A percentile compares a stretch with the other conserved stretches of the same genome.
phyloP scores from a whole-genome alignment of 2,888 invertebrate genomes.

The Eupsilia transversa region DNA sequence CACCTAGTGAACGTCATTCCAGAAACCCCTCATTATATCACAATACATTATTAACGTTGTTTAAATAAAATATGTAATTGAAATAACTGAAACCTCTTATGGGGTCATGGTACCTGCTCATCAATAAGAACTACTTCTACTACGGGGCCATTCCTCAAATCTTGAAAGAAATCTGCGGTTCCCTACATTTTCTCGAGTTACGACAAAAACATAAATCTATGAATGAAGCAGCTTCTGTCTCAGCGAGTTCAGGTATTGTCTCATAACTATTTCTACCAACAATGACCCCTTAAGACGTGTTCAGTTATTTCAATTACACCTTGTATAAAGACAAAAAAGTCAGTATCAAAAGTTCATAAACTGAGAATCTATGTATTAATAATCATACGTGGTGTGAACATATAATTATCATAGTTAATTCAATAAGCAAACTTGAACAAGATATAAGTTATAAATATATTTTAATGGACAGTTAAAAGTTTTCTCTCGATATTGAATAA shows the following conservation, averaged over 20 bases:
- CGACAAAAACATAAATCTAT: neutral
- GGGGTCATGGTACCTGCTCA: neutral
- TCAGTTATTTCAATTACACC: neutral
- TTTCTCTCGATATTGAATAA: constrained; percentile 41
- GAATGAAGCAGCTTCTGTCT: neutral
- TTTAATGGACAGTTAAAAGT: constrained; percentile 46
- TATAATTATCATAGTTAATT: neutral
- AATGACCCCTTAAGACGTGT: neutral
- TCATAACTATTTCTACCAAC: neutral
- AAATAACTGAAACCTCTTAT: neutral
- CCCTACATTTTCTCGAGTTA: neutral
- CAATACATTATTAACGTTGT: neutral
- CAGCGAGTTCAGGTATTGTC: neutral
- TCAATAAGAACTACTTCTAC: neutral
- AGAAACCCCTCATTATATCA: neutral
- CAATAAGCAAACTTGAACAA: constrained; percentile 12
- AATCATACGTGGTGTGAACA: too few species aligned
- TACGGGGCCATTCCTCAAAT: too few species aligned
- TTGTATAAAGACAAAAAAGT: neutral
- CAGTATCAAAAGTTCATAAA: neutral
- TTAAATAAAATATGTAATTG: neutral
- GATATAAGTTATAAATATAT: constrained; percentile 31
- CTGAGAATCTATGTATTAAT: neutral
- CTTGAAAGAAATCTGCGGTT: too few species aligned
- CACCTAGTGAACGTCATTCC: too few species aligned